Base-by-base conservation (phyloP, 2,113 vertebrate species). In the Arothron firmamentum region DNA sequence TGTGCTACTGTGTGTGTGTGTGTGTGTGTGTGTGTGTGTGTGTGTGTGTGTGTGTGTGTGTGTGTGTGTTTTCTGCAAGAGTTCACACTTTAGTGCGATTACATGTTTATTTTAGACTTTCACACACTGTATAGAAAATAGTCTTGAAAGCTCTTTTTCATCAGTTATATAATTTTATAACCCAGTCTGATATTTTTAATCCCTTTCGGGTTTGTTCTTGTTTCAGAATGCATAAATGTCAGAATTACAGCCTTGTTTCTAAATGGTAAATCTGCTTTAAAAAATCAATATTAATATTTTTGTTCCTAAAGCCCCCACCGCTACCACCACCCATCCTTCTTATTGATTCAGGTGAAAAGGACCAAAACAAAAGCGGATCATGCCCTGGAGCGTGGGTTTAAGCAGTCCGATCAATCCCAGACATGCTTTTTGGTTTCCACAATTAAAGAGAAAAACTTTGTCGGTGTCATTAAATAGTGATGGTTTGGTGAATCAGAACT, bases 371-470 rank as follows among this genome's bases (percentile, higher is more conserved):
- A 41, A 43, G 68, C 77, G n/a, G 79, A 83, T 85, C 81, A 85
- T 65, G 77, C 80, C 78, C 57, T 61, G 72, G 72, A 77, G 82
- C 85, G 41, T 85, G 82, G 80, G 82, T 88, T 82, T 84, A 87
- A 85, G 71, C 56, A 86, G 81, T 84, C 67, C 65, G 45, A 53
- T 52, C 65, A 63, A 66, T 72, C 72, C 78, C 16, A 60, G 68
- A 78, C 74, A 34, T 61, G 34, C 34, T 12, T 38, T 38, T 10
- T 12, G 25, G 9, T 12, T 12, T 12, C 34, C 1, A 38, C 34
- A 38, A 38, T 38, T 38, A 38, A 38, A 38, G 11, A 38, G 1
- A 12, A 12, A 38, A 38, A 38, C 34, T 38, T 11, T 38, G 25
- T 56, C 10, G 9, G 18, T 55, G 14, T 18, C 34, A 56, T 52